Evolutionary conservation across 2,113 vertebrate genomes (phyloP).

Genomic region (Myrmecophaga tridactyla): DNA sequence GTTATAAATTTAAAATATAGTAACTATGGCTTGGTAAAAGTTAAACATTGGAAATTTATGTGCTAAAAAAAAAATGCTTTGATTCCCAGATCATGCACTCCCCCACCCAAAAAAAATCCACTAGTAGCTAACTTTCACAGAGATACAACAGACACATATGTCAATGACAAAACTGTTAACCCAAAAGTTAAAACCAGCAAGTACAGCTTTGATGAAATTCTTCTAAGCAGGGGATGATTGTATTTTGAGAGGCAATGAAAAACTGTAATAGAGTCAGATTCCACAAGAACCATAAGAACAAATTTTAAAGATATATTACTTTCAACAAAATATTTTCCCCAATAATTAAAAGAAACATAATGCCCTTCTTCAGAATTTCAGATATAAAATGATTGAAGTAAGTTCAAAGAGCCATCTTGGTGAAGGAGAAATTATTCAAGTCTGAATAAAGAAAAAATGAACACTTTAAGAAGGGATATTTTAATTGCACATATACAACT

Average conservation of each 20-base stretch:
- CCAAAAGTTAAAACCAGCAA: too few species aligned
- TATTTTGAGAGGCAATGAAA: not conserved
- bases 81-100: too few species aligned
- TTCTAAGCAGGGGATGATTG: not conserved
- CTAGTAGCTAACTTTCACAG: not conserved
- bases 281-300: too few species aligned
- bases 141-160: not conserved
- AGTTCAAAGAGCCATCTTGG: not conserved
- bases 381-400: not conserved
- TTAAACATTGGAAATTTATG: rapidly evolving
- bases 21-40: not conserved
- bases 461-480: not conserved
- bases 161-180: not conserved
- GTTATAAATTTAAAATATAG: not conserved
- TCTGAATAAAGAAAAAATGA: not conserved
- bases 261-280: not conserved
- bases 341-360: not conserved
- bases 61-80: too few species aligned
- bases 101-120: too few species aligned
- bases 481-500: not conserved
- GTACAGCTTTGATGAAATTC: not conserved
- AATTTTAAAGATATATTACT: not conserved
- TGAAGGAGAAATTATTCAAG: not conserved
- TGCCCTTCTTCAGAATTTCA: not conserved
- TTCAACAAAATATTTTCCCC: not conserved